Evolutionary conservation across 2,113 vertebrate genomes (phyloP), one percentile per base, ranked within the genome.

Genomic region (Calyptommatus sinebrachiatus): DNA sequence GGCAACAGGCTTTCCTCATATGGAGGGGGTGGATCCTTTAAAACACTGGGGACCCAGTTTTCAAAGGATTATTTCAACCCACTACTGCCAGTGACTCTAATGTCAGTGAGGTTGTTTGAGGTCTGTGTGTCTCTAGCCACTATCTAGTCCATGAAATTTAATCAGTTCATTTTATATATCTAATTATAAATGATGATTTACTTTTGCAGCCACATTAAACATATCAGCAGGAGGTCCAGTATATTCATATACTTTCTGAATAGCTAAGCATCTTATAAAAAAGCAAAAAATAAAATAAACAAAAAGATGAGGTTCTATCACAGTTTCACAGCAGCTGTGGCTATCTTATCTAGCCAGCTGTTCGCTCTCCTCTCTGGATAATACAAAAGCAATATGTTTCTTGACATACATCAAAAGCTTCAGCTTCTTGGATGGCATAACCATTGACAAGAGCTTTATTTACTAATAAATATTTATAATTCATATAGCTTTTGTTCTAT

Each of bases 1-100:
- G 70, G 67, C 45, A 89, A 83, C 63, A 73, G 80, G 82, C 75
- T n/a, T 87, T 86, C 8, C 24, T 84, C 5, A 85, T 85, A 83
- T 18, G 29, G 28, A 6, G 67, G 10, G 8, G 57, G 7, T 60
- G 7, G 75, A 66, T 28, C 28, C 82, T 81, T 86, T 77, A 88
- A 84, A 80, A 50, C 50, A 67, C 62, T 18, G 81, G 57, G 50
- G 61, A 61, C 31, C 65, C 63, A 69, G 26, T 81, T 48, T 65
- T 76, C 61, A 76, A 81, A 81, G 50, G 46, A 31, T 69, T 62
- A 1, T 31, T 62, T 74, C 5, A 67, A 46, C 66, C 21, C 50
- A 3, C n/a, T 60, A 21, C 24, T 70, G 53, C 31, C 41, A 76
- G 11, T 75, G 26, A 48, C 21, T 81, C 66, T 26, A 68, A 62